Base-by-base conservation (phyloP, 2,113 vertebrate species). In the Nycticebus coucang region DNA sequence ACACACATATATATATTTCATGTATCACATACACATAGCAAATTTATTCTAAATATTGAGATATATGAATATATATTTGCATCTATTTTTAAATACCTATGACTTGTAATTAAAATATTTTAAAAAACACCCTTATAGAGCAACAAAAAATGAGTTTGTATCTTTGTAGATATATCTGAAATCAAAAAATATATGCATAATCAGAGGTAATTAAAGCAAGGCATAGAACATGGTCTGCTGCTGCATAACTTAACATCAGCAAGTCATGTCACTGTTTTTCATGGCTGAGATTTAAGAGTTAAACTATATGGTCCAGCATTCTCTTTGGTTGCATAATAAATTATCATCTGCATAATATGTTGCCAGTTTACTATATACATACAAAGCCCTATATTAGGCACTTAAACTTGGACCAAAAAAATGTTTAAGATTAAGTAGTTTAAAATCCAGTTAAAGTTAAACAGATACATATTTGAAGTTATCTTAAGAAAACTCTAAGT, bases 371-470 rank as follows among this genome's bases (percentile, higher is more conserved):
- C 30, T 87, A 22, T 33, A 3, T 33, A 37, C 21, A n/a, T 87
- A 75, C 4, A 69, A 33, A 3, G 14, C 64, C 22, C 19, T 37
- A 59, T 37, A 5, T 24, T 77, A 59, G 14, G 37, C 12, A 33
- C 19, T 69, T 64, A 85, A 80, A 5, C 55, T 19, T 66, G 5
- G 30, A 41, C 53, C 28, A 50, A 53, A 28, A 87, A 7, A 4
- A 19, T 19, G 28, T 82, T 77, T 62, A 50, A 66, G 35, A 28
- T 33, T 55, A 21, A 4, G 15, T 53, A 50, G 35, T 87, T 62
- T 86, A 92, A 83, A 86, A 86, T 94, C 35, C 28, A 66, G 15
- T 55, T 89, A 78, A 84, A 10, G 12, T 66, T 17, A 93, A 71
- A 5, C 33, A 85, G 14, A 57, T 41, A 57, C 1, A 15, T 69